Conservation (phyloP, 2,888 invertebrate genomes). For the Callyntrura guangdongensis region DNA sequence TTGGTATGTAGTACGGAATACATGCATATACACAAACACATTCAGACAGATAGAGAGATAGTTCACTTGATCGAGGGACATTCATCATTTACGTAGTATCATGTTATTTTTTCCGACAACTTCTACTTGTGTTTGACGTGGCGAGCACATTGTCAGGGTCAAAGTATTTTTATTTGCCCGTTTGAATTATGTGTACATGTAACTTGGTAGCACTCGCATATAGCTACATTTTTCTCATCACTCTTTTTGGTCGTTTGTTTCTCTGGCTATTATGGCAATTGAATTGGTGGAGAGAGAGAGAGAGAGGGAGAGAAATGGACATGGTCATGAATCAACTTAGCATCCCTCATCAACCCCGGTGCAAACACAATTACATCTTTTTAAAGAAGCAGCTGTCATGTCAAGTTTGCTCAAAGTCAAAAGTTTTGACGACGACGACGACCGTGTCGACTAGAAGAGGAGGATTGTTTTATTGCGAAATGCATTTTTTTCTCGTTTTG, state of each 20-base stretch:
- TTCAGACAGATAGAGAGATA: no score
- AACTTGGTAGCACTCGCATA: no score
- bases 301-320: not conserved
- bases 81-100: no score
- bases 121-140: no score
- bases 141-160: conserved; percentile 48
- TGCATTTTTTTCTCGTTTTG: conserved; percentile 3
- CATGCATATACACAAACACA: no score
- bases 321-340: not conserved
- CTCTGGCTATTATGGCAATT: no score
- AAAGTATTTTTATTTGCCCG: conserved; percentile 55
- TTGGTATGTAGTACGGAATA: no score
- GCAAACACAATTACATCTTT: conserved; percentile 41
- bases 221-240: conserved; percentile 37
- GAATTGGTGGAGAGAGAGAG: no score
- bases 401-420: conserved; percentile 21
- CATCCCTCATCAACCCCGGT: not conserved
- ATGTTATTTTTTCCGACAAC: no score
- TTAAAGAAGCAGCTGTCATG: conserved; percentile 35
- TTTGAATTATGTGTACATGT: no score
- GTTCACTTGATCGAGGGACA: no score
- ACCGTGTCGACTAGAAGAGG: no score
- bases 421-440: not conserved
- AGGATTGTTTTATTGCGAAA: not conserved
- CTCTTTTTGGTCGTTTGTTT: conserved; percentile 3